A percentile compares a stretch with the other conserved stretches of the same genome.
Conservation (phyloP, 2,797 vertebrate genomes). For the Channallabes apus region DNA sequence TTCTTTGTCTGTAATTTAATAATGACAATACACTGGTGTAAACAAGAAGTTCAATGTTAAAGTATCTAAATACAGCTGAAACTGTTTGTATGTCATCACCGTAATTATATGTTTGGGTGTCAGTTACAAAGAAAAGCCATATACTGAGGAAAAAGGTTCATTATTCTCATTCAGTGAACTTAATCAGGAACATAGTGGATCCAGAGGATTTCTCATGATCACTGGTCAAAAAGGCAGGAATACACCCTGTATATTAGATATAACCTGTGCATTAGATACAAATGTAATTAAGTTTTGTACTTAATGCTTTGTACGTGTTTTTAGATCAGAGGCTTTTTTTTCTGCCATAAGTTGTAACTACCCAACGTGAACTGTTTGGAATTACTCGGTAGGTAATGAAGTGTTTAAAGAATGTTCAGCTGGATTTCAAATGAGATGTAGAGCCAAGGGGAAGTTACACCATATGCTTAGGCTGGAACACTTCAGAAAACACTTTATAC, state of each 20-base stretch:
- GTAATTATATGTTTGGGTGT: not conserved
- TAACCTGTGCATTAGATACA: not conserved
- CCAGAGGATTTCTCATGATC: not conserved
- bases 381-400: not conserved
- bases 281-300: not conserved
- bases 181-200: not conserved
- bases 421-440: slow-evolving; percentile 1
- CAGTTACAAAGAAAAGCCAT: not conserved
- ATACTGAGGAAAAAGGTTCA: not conserved
- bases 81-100: not conserved
- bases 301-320: not conserved
- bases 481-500: slow-evolving; percentile 34
- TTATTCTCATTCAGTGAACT: not conserved
- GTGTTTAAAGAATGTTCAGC: slow-evolving; percentile 6
- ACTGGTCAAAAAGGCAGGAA: not conserved
- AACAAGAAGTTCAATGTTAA: not conserved
- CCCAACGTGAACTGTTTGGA: not conserved
- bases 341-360: not conserved
- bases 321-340: not conserved
- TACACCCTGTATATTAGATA: not conserved
- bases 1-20: not conserved
- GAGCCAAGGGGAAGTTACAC: slow-evolving; percentile 8
- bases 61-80: not conserved
- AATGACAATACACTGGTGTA: not conserved
- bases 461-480: slow-evolving; percentile 25